Base-by-base conservation (phyloP, 2,113 vertebrate species). In the Saccopteryx bilineata region DNA sequence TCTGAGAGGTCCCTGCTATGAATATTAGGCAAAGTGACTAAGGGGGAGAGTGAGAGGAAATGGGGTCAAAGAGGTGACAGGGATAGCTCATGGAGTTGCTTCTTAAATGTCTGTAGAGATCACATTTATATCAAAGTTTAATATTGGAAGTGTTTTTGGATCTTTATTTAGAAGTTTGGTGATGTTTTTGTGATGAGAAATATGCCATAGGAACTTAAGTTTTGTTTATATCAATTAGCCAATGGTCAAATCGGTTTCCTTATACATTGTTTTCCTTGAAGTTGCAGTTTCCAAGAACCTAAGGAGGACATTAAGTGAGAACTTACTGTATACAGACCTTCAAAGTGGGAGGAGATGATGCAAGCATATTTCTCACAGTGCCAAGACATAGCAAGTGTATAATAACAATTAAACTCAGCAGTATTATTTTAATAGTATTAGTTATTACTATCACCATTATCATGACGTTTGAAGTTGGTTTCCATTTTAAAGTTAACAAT, bases 401-500 rank as follows among this genome's bases (percentile, higher is more conserved):
- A 87, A 71, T 79, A 48, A 71, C 74, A 48, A 93, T 13, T 78
- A 11, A 50, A 76, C 18, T 18, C 24, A 46, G 46, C 71, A 60
- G 61, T 88, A 68, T 69, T 86, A 75, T 50, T 58, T 94, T 71
- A 69, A 39, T 65, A 93, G 21, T 19, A 56, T 76, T 79, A 19
- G 54, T 75, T 79, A 83, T 33, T 61, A 54, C 10, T 71, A 7
- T 61, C 50, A 63, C 71, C 28, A 39, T 75, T 66, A n/a, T 76
- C 87, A 33, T 91, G 61, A 54, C 28, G 48, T 74, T 11, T 89
- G 54, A 93, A 83, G 50, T 31, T 23, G n/a, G 61, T 56, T 88
- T 89, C 84, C 23, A 19, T 69, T 93, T 95, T 82, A 39, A 96
- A 86, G 48, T 68, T 7, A 80, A 66, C n/a, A 39, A 14, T 11